Base-by-base conservation (phyloP, 2,888 invertebrate genomes). In the Phytoseiulus persimilis region DNA sequence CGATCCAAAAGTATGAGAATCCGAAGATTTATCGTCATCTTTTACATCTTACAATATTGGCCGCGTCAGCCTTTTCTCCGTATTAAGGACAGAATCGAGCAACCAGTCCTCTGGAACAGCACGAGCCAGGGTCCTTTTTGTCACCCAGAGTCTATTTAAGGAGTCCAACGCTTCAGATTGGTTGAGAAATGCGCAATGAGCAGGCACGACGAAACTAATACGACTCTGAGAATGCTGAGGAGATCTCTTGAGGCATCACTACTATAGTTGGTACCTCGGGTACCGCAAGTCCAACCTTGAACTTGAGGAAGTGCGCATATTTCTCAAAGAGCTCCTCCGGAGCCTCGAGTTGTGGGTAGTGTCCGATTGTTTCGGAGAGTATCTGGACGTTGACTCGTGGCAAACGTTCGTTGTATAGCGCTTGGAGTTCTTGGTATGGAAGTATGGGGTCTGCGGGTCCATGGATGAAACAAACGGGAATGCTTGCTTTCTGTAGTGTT, bases 261-360 rank as follows among this genome's bases (percentile, higher is more conserved):
- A 87, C 87, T 0, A 39, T 6, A n/a, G 45, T 45, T 87, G 32
- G 33, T n/a, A 11, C 18, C 33, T 32, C 28, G 5, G 32, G 31
- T 0, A 87, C 33, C 6, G 32, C n/a, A 0, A 87, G 32, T 33
- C 31, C 31, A n/a, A 23, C 90, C 83, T 84, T 87, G 39, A 46
- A 84, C 33, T 89, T 39, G 46, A 90, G 87, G 84, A 91, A 91
- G 31, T 39, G 32, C 39, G 90, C 87, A 89, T 92, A 92, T 33
- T 91, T 90, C 46, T 90, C 65, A 9, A 91, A 83, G 31, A 92
- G 91, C 6, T 90, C 91, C 33, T 90, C 91, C 18, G 92, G 92
- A 83, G 91, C 92, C 90, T 93, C 93, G 91, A 92, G 92, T 90
- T 92, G 92, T 6, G 92, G 92, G 90, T 92, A 93, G 90, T 93